Conservation (phyloP, 2,888 invertebrate species). For the Sinohyriopsis cumingii region DNA sequence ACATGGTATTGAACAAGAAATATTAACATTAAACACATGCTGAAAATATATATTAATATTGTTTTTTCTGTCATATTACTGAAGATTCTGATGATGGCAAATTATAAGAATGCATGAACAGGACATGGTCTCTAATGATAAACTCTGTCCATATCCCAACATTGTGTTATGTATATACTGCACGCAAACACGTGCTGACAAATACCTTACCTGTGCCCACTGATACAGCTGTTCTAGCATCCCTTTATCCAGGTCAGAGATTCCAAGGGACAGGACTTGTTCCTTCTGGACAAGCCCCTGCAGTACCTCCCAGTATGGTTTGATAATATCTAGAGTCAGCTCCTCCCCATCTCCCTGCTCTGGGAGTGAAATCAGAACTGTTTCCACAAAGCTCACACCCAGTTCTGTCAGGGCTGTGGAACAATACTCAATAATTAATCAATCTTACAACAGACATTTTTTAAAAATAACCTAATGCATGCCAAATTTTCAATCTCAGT, state of each 20-base stretch:
- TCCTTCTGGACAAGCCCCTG: constrained; percentile 81
- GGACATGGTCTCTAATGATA: no score
- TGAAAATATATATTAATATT: no score
- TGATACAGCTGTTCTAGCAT: constrained; percentile 84
- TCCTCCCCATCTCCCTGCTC: constrained; percentile 49
- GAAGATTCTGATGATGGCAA: no score
- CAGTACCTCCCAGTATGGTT: constrained; percentile 84
- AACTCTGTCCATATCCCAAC: no score
- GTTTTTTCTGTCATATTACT: no score
- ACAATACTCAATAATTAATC: constrained; percentile 8
- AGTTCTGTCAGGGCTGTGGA: constrained; percentile 78
- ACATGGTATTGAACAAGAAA: no score
- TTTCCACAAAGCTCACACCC: constrained; percentile 84
- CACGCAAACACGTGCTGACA: neutral
- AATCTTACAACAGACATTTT: neutral
- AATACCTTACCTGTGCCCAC: constrained; percentile 77
- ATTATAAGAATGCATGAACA: no score
- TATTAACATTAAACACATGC: no score
- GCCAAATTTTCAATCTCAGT: neutral
- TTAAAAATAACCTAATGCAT: neutral
- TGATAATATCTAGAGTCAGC: constrained; percentile 77
- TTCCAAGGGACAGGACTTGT: constrained; percentile 84
- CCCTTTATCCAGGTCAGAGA: constrained; percentile 90
- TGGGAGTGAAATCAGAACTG: constrained; percentile 81
- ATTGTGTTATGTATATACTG: neutral